Evolutionary conservation across 2,113 vertebrate species (phyloP), one percentile per base, ranked within the genome.

Genomic region (Pimephales promelas): DNA sequence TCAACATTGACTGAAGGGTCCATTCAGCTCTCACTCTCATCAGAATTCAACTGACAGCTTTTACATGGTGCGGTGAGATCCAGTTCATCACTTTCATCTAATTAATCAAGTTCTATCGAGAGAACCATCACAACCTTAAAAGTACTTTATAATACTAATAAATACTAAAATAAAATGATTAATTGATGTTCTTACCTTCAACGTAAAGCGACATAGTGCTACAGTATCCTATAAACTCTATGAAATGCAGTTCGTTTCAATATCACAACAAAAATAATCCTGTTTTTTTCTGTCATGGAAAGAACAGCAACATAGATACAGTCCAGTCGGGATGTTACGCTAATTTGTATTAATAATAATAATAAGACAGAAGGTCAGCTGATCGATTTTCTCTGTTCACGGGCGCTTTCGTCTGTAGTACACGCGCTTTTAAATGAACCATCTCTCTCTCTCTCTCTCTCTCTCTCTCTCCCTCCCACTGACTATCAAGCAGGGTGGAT

Each of bases 141-240:
- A 45, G n/a, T 47, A 43, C 5, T 45, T 24, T 4, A 24, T 14
- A 71, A 24, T 24, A 43, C 3, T 20, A 20, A 22, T 1, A 22
- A 31, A 40, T n/a, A n/a, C n/a, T n/a, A n/a, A n/a, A 8, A 40
- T 56, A 64, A 2, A 6, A 52, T 9, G 13, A 79, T 5, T 16
- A 16, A 36, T 16, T 2, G 14, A 66, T n/a, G 3, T 34, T 68
- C 94, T 92, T 89, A 94, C 94, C 89, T 91, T 90, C 79, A 20
- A 93, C 10, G 85, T 89, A 93, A 88, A 92, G 64, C 89, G 89
- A 82, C 94, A 94, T 94, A 34, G 78, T 90, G 16, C 24, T 34
- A 9, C 24, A 34, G 62, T 83, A 56, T 16, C n/a, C 11, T 59
- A 20, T 64, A 45, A 45, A 59, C 52, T 54, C 61, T 18, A 70